Conservation (phyloP, 2,797 vertebrate species). For the Sebastiscus albofasciatus region DNA sequence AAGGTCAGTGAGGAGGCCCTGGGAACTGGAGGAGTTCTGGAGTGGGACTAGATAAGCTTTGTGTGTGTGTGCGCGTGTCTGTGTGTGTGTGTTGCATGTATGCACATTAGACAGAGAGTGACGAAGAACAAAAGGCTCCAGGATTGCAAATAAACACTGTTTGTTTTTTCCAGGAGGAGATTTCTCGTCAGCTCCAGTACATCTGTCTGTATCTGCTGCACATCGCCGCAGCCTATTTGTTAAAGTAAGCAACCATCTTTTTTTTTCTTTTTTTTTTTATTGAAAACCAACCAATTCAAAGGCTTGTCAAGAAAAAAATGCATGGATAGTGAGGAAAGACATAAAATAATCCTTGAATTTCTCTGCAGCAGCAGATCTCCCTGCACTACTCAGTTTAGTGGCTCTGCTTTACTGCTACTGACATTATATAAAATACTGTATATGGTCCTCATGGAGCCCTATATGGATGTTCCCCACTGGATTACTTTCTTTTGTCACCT, state of each 20-base stretch:
- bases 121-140: not conserved
- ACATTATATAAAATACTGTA: not conserved
- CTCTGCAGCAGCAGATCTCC: not conserved
- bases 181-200: conserved; percentile 93
- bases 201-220: conserved; percentile 94
- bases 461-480: not conserved
- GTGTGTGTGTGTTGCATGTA: not conserved
- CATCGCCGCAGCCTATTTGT: conserved; percentile 92
- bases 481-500: not conserved
- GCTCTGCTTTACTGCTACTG: not conserved
- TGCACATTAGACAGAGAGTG: not conserved
- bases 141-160: conserved; percentile 24
- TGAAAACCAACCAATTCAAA: not conserved
- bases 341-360: not conserved
- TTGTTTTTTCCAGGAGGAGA: conserved; percentile 89
- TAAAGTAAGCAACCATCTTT: conserved; percentile 88
- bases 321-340: not conserved
- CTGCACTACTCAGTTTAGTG: not conserved
- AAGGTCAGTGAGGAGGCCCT: conserved; percentile 88
- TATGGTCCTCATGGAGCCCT: not conserved
- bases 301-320: not conserved
- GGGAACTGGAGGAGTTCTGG: conserved; percentile 45
- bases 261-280: not conserved
- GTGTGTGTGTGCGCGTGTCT: conserved; percentile 9
- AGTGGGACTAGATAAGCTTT: conserved; percentile 42